Base-by-base conservation (phyloP, 2,113 vertebrate species). In the Solea solea region DNA sequence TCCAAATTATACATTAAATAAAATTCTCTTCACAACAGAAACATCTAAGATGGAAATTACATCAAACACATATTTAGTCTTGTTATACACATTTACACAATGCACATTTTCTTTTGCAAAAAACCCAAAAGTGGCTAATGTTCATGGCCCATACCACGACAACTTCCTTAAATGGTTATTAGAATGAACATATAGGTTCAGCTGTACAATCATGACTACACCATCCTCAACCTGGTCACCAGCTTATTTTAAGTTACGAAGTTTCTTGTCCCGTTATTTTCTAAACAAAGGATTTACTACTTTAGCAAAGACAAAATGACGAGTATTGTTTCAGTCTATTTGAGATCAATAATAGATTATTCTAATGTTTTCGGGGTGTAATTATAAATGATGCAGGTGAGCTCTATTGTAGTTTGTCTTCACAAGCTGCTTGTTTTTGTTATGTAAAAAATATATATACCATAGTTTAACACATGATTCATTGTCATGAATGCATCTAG, bases 1-100 rank as follows among this genome's bases (percentile, higher is more conserved):
- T 87, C 88, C 89, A 92, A 89, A 89, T 71, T 1, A 90, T 54
- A 80, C 53, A 86, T 65, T 78, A 85, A 86, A 89, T 61, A 84
- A 82, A 87, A 85, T 45, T 48, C 10, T 67, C 50, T 83, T 71
- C 57, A 82, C 75, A 89, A 85, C 78, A 78, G 58, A 92, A 85
- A 76, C 27, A 69, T 88, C 64, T 74, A 84, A 81, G 63, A 81
- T 58, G 41, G 68, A 79, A 80, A 82, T 78, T 69, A 83, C 79
- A 84, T 71, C 76, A 82, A 76, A 90, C 72, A 59, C 69, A 88
- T 55, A 86, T 64, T 83, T 70, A 50, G 62, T 78, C 69, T 74
- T 1, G 11, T 42, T 72, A 77, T 48, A 82, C 78, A 82, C 78
- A 57, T 82, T 74, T 68, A 84, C 63, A 84, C 45, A 76, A 84